These are phyloP conservation scores for rabbit (Oryctolagus cuniculus) DNA, from an alignment of 2,113 vertebrate genomes.

Conservation along the genomic window mOryCun1.1 NC_091441.1:17231501-17232000, in stretches of 20 bases:
- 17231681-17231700: no score
- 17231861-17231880: background rate
- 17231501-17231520: background rate
- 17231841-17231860: background rate
- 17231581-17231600: background rate
- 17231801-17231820: background rate
- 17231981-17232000: slow-evolving; percentile 62
- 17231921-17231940: background rate
- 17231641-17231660: background rate
- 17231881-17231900: background rate
- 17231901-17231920: background rate
- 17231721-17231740: background rate
- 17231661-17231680: background rate
- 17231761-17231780: background rate
- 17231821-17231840: background rate
- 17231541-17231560: background rate
- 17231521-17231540: background rate
- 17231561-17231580: background rate
- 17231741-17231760: background rate
- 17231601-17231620: background rate
- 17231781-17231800: background rate
- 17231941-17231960: slow-evolving; percentile 18
- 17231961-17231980: slow-evolving; percentile 61
- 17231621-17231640: rapidly evolving
- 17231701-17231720: background rate